Evolutionary conservation across 2,113 vertebrate species (phyloP), one percentile per base, ranked within the genome.

Genomic region (Aramus guarauna): DNA sequence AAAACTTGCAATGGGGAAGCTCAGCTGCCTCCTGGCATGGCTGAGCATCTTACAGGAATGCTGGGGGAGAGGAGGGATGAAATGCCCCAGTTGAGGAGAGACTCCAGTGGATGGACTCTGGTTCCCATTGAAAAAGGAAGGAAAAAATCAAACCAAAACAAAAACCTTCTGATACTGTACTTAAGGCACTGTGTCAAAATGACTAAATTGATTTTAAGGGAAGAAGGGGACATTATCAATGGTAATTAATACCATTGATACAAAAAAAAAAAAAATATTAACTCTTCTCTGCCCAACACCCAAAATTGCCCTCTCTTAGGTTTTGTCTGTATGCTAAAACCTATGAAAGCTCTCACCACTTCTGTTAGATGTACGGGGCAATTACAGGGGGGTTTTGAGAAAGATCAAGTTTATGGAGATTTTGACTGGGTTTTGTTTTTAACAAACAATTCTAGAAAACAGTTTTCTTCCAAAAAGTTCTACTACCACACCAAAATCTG

Each of bases 1-100:
- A 43, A 81, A 58, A 45, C n/a, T 60, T 50, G 21, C 50, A 67
- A 37, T 10, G 4, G 16, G 18, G 71, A 45, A 45, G 36, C 20
- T 75, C 0, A 0, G 12, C 29, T 75, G 81, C 43, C 16, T 75
- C 29, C 55, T 39, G 62, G 41, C 29, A 17, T 2, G 4, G 43
- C 24, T 59, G 34, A 32, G 29, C 0, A 0, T 58, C 34, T 36
- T 53, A 19, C 10, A 27, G 50, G 48, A 27, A 30, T 3, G 2
- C 34, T 17, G 15, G 4, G 23, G 26, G 4, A 29, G 9, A 56
- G 41, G 21, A 52, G 6, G 41, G 4, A 32, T 36, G 14, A 64
- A 76, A 71, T 39, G 15, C 21, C 17, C 3, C 3, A 0, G 1
- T 6, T 59, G 26, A 76, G 43, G 56, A 66, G 43, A 64, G 18